A percentile compares a stretch with the other conserved stretches of the same genome.
Conservation (phyloP, 2,113 vertebrate genomes). For the Bostrychus sinensis region DNA sequence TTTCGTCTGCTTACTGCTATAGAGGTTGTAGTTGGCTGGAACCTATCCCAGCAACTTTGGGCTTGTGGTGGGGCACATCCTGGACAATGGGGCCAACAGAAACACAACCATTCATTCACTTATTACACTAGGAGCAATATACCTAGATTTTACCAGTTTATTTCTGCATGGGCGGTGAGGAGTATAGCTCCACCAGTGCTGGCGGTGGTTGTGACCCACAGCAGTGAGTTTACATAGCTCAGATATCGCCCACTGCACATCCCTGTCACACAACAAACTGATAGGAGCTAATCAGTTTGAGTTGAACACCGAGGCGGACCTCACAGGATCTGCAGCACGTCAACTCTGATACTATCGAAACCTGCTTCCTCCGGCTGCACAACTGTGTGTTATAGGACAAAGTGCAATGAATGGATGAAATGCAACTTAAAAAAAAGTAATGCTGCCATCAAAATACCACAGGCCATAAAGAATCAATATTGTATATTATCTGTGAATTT, state of each 20-base stretch:
- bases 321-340: conserved; percentile 62
- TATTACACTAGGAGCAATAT: too few species aligned
- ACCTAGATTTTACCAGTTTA: too few species aligned
- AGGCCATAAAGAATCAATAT: too few species aligned
- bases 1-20: too few species aligned
- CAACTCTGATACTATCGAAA: conserved; percentile 65
- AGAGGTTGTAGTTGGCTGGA: too few species aligned
- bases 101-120: too few species aligned
- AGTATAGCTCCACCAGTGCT: too few species aligned
- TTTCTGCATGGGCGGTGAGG: neutral
- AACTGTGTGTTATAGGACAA: neutral
- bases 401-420: neutral
- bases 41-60: too few species aligned
- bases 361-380: conserved; percentile 6
- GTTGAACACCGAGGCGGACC: conserved; percentile 67
- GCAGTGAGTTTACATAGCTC: conserved; percentile 80
- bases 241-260: conserved; percentile 59
- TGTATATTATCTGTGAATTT: too few species aligned
- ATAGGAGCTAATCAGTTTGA: conserved; percentile 70
- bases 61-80: too few species aligned
- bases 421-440: neutral
- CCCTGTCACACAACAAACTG: conserved; percentile 52
- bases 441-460: too few species aligned
- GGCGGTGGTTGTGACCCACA: conserved; percentile 49
- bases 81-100: too few species aligned